These are phyloP conservation scores for Oryzias javanicus DNA, from an alignment of 2,113 vertebrate genomes.

Conservation along the genomic window DNA sequence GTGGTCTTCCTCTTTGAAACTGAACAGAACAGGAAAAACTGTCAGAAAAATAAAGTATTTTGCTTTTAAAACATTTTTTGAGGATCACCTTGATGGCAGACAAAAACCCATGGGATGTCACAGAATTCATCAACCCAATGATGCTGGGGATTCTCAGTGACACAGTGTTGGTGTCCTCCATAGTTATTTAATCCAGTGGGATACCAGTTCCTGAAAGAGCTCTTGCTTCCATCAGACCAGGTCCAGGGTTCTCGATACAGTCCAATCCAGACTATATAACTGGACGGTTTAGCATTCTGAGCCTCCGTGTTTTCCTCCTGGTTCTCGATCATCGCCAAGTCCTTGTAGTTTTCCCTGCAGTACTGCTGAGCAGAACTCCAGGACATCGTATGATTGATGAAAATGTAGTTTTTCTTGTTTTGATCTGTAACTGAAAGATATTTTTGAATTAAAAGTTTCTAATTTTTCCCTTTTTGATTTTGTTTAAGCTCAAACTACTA, in stretches of 20 bases:
- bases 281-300: accelerated
- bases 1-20: background rate
- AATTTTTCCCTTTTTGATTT: too few species aligned
- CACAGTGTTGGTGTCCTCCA: background rate
- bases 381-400: accelerated
- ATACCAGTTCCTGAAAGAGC: background rate
- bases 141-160: accelerated
- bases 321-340: constrained; percentile 25
- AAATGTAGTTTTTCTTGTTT: background rate
- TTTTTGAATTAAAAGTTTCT: too few species aligned
- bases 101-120: accelerated
- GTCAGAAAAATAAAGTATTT: background rate
- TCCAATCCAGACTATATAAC: background rate
- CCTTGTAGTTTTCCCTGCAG: constrained; percentile 11
- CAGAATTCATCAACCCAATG: accelerated
- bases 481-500: too few species aligned
- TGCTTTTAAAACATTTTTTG: background rate
- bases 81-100: constrained; percentile 31
- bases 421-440: constrained; percentile 4
- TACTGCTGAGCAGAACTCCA: background rate
- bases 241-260: constrained; percentile 15
- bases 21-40: background rate
- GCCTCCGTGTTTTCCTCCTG: background rate
- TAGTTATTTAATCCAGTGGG: background rate
- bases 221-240: constrained; percentile 21